phyloP scores from a whole-genome alignment of 2,888 invertebrate genomes.

The Dynastes maya region DNA sequence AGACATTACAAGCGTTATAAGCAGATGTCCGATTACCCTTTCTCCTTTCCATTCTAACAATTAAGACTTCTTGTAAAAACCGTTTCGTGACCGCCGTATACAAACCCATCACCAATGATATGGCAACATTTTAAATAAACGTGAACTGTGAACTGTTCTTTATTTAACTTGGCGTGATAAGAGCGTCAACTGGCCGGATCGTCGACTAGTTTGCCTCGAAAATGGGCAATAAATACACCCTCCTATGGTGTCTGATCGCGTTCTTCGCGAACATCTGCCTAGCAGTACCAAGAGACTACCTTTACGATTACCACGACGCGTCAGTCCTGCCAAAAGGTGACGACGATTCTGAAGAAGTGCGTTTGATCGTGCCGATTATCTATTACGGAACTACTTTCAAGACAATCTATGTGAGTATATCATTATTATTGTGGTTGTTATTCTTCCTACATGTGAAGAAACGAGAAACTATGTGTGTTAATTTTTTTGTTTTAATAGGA shows the following conservation, averaged over 20 bases:
- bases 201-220: conserved; percentile 45
- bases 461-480: too few species aligned
- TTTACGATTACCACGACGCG: conserved; percentile 78
- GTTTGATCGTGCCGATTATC: conserved; percentile 80
- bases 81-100: conserved; percentile 20
- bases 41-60: conserved; percentile 5
- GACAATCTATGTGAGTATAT: conserved; percentile 85
- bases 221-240: conserved; percentile 69
- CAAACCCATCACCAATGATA: conserved; percentile 48
- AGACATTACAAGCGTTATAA: too few species aligned
- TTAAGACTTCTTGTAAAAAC: conserved; percentile 9
- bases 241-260: conserved; percentile 63
- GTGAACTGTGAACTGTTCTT: conserved; percentile 62
- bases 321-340: conserved; percentile 73
- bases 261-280: conserved; percentile 45
- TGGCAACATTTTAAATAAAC: conserved; percentile 58
- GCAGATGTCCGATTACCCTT: not conserved
- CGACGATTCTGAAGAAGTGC: conserved; percentile 79
- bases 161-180: conserved; percentile 51
- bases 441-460: too few species aligned
- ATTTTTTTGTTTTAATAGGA: too few species aligned
- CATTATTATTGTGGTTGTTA: too few species aligned
- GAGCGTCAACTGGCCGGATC: conserved; percentile 36
- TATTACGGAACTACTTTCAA: conserved; percentile 86
- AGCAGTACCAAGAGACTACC: conserved; percentile 54